Conservation (phyloP, 2,113 vertebrate species). For the Phyllostomus hastatus region DNA sequence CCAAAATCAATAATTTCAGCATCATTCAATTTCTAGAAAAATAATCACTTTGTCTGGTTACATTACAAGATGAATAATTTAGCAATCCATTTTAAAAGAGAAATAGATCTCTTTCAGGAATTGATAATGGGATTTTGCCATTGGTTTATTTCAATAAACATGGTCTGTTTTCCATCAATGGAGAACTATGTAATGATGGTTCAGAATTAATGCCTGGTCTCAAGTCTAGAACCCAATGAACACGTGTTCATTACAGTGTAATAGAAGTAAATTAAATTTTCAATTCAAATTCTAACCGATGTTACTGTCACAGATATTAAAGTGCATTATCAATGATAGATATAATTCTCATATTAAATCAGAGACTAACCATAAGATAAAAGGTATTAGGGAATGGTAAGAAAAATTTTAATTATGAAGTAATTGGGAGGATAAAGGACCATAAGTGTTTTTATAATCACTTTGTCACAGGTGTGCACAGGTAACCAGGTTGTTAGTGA, state of each 20-base stretch:
- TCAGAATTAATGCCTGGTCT: constrained; percentile 34
- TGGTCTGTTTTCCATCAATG: background rate
- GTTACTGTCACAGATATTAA: constrained; percentile 53
- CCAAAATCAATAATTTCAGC: constrained; percentile 7
- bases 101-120: background rate
- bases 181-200: background rate
- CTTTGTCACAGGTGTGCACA: no score
- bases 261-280: constrained; percentile 37
- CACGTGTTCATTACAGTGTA: constrained; percentile 44
- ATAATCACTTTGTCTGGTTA: background rate
- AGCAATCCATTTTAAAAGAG: background rate
- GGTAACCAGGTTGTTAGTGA: no score
- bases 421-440: background rate
- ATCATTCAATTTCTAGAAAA: constrained; percentile 38
- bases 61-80: background rate
- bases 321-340: constrained; percentile 22
- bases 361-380: constrained; percentile 13
- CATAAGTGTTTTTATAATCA: constrained; percentile 40
- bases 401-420: constrained; percentile 35
- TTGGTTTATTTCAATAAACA: constrained; percentile 16
- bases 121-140: background rate
- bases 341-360: constrained; percentile 50
- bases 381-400: background rate
- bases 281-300: constrained; percentile 55
- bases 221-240: constrained; percentile 41